Evolutionary conservation across 2,113 vertebrate genomes (phyloP).

Genomic region (Hyperoodon ampullatus): DNA sequence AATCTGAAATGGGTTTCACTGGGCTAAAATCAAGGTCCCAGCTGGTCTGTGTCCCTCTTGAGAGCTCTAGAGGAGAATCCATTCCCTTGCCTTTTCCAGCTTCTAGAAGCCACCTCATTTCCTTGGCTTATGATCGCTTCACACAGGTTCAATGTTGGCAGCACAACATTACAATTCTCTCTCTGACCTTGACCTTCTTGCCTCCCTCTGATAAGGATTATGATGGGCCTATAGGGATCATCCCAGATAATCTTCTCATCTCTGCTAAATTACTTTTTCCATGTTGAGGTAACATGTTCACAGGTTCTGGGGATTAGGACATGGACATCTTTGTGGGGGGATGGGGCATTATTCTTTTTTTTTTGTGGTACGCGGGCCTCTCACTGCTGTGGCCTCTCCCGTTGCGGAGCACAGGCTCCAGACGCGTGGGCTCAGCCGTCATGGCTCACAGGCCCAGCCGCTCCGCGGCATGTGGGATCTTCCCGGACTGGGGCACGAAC

Average conservation of each 20-base stretch:
- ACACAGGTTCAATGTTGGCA: background rate
- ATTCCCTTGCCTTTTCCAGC: background rate
- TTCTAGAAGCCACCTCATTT: background rate
- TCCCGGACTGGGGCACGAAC: no score
- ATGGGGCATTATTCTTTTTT: background rate
- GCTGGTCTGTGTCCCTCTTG: background rate
- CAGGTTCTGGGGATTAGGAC: background rate
- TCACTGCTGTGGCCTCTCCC: no score
- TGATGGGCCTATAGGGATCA: rapidly evolving
- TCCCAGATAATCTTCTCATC: background rate
- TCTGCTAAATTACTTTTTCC: background rate
- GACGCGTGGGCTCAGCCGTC: no score
- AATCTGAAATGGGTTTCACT: background rate
- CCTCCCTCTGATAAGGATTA: background rate
- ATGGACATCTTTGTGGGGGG: background rate
- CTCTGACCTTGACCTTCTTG: background rate
- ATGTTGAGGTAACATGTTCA: no score
- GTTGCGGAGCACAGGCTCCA: no score
- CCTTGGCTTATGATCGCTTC: background rate
- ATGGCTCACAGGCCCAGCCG: rapidly evolving
- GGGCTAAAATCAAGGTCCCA: background rate
- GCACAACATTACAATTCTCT: background rate
- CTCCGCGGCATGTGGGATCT: no score
- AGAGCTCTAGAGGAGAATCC: background rate
- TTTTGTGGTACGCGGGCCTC: no score